Percentiles rank a stretch among this genome's conserved stretches.
Conservation (phyloP, 2,113 vertebrate genomes). For the Terrapene triunguis region DNA sequence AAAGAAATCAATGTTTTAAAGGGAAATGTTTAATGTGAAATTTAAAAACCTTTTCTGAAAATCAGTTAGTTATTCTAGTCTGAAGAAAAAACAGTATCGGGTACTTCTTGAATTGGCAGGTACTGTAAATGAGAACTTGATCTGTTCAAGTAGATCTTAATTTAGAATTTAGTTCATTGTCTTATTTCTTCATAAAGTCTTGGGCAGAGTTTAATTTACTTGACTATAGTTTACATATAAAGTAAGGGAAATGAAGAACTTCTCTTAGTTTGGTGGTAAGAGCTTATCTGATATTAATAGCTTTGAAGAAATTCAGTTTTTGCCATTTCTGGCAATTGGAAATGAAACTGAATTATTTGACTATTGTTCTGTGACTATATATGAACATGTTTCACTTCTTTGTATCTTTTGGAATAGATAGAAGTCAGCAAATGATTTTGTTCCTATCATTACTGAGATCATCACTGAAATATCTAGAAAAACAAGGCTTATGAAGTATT, state of each 20-base stretch:
- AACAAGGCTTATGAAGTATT: not conserved
- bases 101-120: not conserved
- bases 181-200: not conserved
- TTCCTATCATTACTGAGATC: not conserved
- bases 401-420: not conserved
- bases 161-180: not conserved
- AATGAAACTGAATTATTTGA: not conserved
- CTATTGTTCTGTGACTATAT: not conserved
- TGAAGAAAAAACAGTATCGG: not conserved
- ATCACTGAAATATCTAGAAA: not conserved
- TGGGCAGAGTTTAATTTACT: not conserved
- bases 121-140: not conserved
- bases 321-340: not conserved
- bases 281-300: not conserved
- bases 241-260: not conserved
- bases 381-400: not conserved
- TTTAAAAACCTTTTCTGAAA: conserved; percentile 27
- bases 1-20: conserved; percentile 40
- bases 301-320: conserved; percentile 2
- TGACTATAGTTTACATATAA: not conserved
- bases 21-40: not conserved
- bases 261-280: not conserved
- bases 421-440: not conserved
- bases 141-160: not conserved
- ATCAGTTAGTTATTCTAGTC: not conserved